Evolutionary conservation across 1,140 invertebrate species (phyloP).

Genomic region (Atta colombica): DNA sequence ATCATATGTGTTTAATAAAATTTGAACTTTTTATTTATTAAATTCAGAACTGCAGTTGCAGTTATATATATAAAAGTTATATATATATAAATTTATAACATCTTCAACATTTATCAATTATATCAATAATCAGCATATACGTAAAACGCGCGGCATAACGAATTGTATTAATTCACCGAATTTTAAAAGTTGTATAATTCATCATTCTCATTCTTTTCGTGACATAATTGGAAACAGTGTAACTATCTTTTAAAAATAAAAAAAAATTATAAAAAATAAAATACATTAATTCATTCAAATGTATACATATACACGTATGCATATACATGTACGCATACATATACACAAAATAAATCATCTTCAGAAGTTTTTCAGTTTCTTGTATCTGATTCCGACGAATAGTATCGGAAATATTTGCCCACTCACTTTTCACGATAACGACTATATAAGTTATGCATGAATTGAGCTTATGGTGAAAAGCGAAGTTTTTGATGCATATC

Average conservation of each 20-base stretch:
- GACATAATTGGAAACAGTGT: background rate
- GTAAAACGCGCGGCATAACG: background rate
- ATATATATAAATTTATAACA: background rate
- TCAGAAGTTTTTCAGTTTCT: background rate
- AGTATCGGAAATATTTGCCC: conserved; percentile 6
- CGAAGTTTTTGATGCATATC: background rate
- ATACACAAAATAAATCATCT: background rate
- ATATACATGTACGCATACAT: too few species aligned
- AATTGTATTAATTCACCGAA: too few species aligned
- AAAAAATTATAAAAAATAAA: background rate
- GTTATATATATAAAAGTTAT: background rate
- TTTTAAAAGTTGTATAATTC: background rate
- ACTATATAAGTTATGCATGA: conserved; percentile 23
- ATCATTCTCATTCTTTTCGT: background rate
- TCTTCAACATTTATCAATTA: background rate
- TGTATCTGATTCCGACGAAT: background rate
- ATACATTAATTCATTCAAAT: background rate
- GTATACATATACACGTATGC: too few species aligned
- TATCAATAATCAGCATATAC: background rate
- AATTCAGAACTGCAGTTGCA: background rate
- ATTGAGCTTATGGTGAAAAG: conserved; percentile 3
- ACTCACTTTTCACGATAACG: conserved; percentile 4
- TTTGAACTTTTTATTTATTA: background rate
- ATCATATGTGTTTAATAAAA: background rate
- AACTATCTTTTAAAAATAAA: background rate